Conservation (phyloP, 2,888 invertebrate genomes). For the Patella depressa region DNA sequence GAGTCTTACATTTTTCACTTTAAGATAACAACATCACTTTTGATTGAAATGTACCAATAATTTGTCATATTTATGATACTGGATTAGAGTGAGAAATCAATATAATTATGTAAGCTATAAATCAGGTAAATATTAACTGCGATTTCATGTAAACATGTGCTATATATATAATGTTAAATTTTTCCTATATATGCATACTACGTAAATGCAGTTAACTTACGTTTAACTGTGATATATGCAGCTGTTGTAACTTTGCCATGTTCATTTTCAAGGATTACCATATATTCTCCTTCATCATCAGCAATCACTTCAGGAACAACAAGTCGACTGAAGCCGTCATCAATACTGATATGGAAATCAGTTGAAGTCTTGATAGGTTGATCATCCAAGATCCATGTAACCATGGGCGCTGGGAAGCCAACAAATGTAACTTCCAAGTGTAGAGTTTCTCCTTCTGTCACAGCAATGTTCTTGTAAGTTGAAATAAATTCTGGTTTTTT, state of each 20-base stretch:
- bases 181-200: too few species aligned
- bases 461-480: constrained; percentile 30
- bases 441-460: constrained; percentile 43
- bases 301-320: constrained; percentile 47
- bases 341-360: constrained; percentile 36
- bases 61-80: too few species aligned
- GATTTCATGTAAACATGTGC: too few species aligned
- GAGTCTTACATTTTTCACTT: too few species aligned
- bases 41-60: too few species aligned
- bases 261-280: constrained; percentile 56
- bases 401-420: constrained; percentile 54
- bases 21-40: too few species aligned
- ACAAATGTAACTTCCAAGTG: constrained; percentile 49
- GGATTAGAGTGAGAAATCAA: too few species aligned
- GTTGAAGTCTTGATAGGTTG: constrained; percentile 73
- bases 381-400: constrained; percentile 74
- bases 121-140: too few species aligned
- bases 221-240: constrained; percentile 56
- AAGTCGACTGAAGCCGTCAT: constrained; percentile 64
- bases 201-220: constrained; percentile 39
- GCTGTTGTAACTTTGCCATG: constrained; percentile 55
- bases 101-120: too few species aligned
- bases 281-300: constrained; percentile 64
- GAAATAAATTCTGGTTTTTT: constrained; percentile 30
- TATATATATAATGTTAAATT: too few species aligned